Base-by-base conservation (phyloP, 2,113 vertebrate genomes). In the Caretta caretta region DNA sequence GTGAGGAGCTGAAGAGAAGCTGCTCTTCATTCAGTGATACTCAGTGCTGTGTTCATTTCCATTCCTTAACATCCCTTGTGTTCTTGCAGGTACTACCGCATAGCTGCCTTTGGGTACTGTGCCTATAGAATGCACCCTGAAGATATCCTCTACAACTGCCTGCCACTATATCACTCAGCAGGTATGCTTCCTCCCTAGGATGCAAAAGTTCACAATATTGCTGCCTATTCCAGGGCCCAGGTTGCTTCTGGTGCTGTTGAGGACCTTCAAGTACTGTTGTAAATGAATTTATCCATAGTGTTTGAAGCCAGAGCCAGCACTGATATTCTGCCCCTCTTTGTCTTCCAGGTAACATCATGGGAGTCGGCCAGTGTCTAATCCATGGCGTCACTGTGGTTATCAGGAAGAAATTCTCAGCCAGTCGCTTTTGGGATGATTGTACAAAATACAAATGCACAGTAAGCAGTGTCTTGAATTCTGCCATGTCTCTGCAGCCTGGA, bases 351-450 rank as follows among this genome's bases (percentile, higher is more conserved):
- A 99, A 99, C 95, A 99, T 99, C 94, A 98, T 99, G 98, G 99
- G 99, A 3, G 98, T 99, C 0, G 99, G 99, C 1, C 99, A 99
- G 98, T 99, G 99, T 88, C 94, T 99, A 17, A 95, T 99, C 86
- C 98, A 99, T 5, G 99, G 99, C 57, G 92, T 99, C 91, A 99
- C 99, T 0, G 98, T 99, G 11, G 99, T 99, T 5, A 97, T 99
- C 81, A 98, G 98, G 95, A 99, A 95, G 98, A 99, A 99, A 95
- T 99, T 99, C 96, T 99, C 99, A 0, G 99, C 99, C 95, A 99
- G 98, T 88, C 96, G 97, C 88, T 99, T 99, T 98, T 99, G 99
- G 99, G 99, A 99, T 0, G 99, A 99, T 97, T 99, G 99, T 53
- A 91, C 98, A 62, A 98, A 99, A 87, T 97, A 99, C 97, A 98